These are phyloP conservation scores for cat (Felis catus) DNA, from an alignment of 2,113 vertebrate genomes.

Conservation along the genomic window DNA sequence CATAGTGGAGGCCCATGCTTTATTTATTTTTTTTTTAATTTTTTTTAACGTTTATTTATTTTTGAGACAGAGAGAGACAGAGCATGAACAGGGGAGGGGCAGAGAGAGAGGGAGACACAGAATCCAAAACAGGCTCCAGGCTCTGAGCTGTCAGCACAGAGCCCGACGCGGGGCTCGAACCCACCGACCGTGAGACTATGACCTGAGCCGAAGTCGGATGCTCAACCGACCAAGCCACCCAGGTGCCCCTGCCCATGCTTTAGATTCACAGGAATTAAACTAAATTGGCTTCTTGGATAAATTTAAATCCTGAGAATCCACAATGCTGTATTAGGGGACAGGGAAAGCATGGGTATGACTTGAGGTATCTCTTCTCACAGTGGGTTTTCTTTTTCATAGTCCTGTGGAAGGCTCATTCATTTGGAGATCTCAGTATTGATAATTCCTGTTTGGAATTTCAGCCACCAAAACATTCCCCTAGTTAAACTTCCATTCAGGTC, in stretches of 20 bases:
- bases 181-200: too few relatives aligned
- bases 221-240: too few relatives aligned
- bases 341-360: neutral
- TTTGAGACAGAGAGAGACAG: too few relatives aligned
- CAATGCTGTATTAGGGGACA: neutral
- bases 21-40: too few relatives aligned
- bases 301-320: neutral
- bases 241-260: neutral
- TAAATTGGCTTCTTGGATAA: neutral
- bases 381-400: neutral
- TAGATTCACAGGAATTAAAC: neutral
- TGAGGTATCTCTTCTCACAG: neutral
- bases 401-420: neutral
- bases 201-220: too few relatives aligned
- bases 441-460: neutral
- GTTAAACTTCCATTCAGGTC: neutral
- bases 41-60: too few relatives aligned
- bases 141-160: too few relatives aligned
- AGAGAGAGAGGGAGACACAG: too few relatives aligned
- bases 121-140: too few relatives aligned
- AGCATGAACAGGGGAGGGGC: too few relatives aligned
- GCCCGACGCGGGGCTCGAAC: too few relatives aligned
- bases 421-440: neutral
- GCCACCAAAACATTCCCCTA: neutral
- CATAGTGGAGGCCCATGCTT: neutral